Percentiles rank a stretch among this genome's conserved stretches.
Evolutionary conservation across 2,888 invertebrate genomes (phyloP).

Genomic region (Aradus depressus): DNA sequence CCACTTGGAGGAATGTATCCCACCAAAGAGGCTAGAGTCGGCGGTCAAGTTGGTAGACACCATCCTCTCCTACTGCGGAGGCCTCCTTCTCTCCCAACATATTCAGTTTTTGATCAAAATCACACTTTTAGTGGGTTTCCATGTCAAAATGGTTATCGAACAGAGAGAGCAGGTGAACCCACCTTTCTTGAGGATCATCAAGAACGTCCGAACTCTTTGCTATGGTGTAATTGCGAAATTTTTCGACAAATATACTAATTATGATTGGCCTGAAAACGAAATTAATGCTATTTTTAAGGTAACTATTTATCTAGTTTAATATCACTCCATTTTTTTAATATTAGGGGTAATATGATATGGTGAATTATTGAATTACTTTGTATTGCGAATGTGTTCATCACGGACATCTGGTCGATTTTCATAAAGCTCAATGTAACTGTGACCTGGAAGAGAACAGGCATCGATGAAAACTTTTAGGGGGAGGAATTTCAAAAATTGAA

Average conservation of each 20-base stretch:
- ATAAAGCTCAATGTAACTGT: too few species aligned
- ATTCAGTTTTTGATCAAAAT: constrained; percentile 53
- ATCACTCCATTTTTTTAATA: too few species aligned
- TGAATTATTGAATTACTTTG: too few species aligned
- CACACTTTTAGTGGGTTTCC: constrained; percentile 40
- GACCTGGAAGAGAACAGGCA: too few species aligned
- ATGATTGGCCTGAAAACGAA: constrained; percentile 58
- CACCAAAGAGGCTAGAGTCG: constrained; percentile 57
- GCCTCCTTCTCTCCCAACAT: constrained; percentile 49
- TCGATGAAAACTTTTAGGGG: too few species aligned
- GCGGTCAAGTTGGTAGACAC: constrained; percentile 61
- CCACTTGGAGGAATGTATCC: constrained; percentile 46
- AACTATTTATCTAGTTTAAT: constrained; percentile 1
- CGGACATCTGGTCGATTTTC: too few species aligned
- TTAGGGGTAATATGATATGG: too few species aligned
- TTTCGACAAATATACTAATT: constrained; percentile 67
- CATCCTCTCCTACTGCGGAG: constrained; percentile 70
- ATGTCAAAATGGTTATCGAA: constrained; percentile 22
- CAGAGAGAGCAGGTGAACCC: constrained; percentile 44
- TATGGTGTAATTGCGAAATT: constrained; percentile 56
- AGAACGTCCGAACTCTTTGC: constrained; percentile 51
- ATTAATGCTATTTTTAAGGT: constrained; percentile 60
- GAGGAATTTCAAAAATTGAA: too few species aligned
- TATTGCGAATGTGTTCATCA: too few species aligned
- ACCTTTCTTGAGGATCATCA: constrained; percentile 53